A percentile compares a stretch with the other conserved stretches of the same genome.
Evolutionary conservation across 2,113 vertebrate species (phyloP).

Genomic region (Numenius arquata): DNA sequence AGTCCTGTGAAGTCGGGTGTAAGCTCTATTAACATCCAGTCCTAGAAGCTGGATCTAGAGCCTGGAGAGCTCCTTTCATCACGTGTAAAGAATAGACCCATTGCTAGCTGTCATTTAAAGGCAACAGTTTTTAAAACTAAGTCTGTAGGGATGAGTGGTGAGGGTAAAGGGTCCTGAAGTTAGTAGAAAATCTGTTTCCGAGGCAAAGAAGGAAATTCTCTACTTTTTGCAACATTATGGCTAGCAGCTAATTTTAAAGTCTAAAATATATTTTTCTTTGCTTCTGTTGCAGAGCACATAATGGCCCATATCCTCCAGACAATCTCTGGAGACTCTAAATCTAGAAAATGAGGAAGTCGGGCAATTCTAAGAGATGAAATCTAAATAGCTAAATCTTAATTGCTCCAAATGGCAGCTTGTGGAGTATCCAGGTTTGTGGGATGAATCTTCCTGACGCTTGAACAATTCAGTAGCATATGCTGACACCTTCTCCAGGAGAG

Average conservation of each 20-base stretch:
- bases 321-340: slow-evolving; percentile 13
- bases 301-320: neutral
- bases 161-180: neutral
- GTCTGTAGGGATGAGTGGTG: neutral
- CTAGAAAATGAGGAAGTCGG: neutral
- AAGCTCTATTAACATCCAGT: neutral
- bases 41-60: neutral
- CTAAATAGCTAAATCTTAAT: slow-evolving; percentile 18
- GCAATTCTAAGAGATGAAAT: slow-evolving; percentile 15
- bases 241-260: neutral
- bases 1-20: neutral
- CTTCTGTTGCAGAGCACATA: neutral
- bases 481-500: neutral
- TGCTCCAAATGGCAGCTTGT: neutral
- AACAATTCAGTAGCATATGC: neutral
- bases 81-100: rapidly evolving
- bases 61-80: neutral
- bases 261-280: neutral
- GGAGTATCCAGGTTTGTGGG: neutral
- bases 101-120: neutral
- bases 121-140: neutral
- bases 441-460: neutral
- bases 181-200: neutral
- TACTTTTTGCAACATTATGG: neutral
- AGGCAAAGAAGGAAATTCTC: neutral